Evolutionary conservation across 2,797 vertebrate species (phyloP).

Genomic region (Hypotaenidia philippensis): DNA sequence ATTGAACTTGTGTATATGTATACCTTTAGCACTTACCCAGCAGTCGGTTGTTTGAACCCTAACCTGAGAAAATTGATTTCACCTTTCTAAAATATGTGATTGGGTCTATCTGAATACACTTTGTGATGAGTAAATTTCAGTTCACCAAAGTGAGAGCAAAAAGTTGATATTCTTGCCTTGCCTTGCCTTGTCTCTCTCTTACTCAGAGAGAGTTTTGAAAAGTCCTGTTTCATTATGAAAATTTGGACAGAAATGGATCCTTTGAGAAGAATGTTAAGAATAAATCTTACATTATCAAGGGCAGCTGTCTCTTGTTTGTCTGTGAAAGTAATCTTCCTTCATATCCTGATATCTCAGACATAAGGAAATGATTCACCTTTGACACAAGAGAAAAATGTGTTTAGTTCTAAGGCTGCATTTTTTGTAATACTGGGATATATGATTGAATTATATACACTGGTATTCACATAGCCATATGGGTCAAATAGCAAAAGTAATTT

Average conservation of each 20-base stretch:
- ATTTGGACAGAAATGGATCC: constrained; percentile 47
- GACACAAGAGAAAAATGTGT: constrained; percentile 62
- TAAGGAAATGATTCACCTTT: constrained; percentile 72
- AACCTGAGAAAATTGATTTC: not conserved
- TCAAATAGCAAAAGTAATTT: constrained; percentile 63
- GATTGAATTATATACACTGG: constrained; percentile 11
- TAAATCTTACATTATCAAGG: constrained; percentile 56
- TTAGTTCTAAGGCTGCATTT: constrained; percentile 60
- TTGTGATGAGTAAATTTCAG: not conserved
- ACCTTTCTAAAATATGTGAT: not conserved
- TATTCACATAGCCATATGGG: constrained; percentile 48
- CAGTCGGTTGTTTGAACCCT: not conserved
- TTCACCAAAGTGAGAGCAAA: not conserved
- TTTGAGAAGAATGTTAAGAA: constrained; percentile 54
- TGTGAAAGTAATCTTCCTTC: constrained; percentile 66
- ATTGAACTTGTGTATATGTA: not conserved
- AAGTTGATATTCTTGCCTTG: not conserved
- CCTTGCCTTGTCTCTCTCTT: not conserved
- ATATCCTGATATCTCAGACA: constrained; percentile 59
- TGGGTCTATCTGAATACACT: not conserved
- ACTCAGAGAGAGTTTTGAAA: not conserved
- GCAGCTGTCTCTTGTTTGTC: constrained; percentile 66
- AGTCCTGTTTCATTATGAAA: constrained; percentile 28
- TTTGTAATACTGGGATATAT: constrained; percentile 26
- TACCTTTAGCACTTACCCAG: not conserved